Evolutionary conservation across 2,888 invertebrate species (phyloP), one percentile per base, ranked within the genome.

Genomic region (Vanessa cardui): DNA sequence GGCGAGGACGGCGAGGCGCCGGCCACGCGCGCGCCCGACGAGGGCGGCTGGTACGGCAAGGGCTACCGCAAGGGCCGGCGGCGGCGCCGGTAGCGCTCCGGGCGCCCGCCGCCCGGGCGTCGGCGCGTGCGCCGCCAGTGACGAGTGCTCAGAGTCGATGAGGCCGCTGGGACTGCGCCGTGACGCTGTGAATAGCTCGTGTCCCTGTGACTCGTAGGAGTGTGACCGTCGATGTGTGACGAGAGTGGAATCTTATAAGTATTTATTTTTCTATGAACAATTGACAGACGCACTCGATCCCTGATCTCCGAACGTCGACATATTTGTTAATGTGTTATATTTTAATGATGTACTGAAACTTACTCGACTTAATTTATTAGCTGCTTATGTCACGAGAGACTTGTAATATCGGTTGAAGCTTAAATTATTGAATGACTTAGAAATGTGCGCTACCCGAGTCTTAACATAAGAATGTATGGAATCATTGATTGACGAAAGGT

Each of bases 1-100:
- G 94, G 77, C 65, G 78, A 93, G 68, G 77, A 69, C 58, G 65
- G 77, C 62, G 59, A 68, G 58, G 61, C 26, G 58, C 58, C 20
- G 62, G 54, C 71, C 58, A 52, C 71, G 71, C 66, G 65, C 50
- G 69, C 65, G 64, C 71, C 66, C 21, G 86, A 81, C 79, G 83
- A 79, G 73, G 84, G 82, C 78, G 97, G 97, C 61, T 97, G 97
- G 97, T 97, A 96, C 90, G 97, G 97, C 72, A 97, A 97, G 92
- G 97, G 97, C 8, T 97, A 96, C 87, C 94, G 96, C 77, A 97
- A 97, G 89, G 94, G 94, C 58, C 93, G 94, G 58, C 93, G 94
- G 73, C 84, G 89, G 49, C 90, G 91, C 73, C 92, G 93, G 89
- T 89, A 89, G 85, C 86, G 73, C 69, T n/a, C 52, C 59, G 39